These are phyloP conservation scores for Linepithema humile DNA, from an alignment of 1,140 invertebrate genomes.

Conservation along the genomic window DNA sequence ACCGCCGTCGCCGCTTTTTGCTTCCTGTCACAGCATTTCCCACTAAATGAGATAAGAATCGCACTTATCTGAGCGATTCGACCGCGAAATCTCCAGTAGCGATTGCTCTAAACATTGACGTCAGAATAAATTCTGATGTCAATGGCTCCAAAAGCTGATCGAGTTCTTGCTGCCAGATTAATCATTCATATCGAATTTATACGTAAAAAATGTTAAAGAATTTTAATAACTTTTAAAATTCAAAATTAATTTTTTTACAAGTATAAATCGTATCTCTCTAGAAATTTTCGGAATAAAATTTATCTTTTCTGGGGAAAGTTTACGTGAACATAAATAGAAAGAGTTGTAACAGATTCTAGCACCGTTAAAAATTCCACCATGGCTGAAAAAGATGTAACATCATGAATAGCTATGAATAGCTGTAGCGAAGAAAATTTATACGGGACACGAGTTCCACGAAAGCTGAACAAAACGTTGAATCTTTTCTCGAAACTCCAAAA, in stretches of 20 bases:
- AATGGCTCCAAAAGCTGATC: background rate
- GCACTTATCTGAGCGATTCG: constrained; percentile 3
- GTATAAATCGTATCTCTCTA: background rate
- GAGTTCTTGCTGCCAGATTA: background rate
- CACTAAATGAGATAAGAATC: constrained; percentile 14
- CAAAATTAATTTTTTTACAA: background rate
- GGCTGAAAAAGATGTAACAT: background rate
- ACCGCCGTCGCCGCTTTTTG: background rate
- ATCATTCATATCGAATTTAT: background rate
- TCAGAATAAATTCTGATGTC: no score
- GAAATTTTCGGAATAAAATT: background rate
- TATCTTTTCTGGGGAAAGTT: background rate
- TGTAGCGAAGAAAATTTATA: background rate
- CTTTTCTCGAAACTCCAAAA: background rate
- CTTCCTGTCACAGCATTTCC: constrained; percentile 9
- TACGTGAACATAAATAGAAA: background rate
- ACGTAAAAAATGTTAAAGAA: background rate
- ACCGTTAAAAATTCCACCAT: background rate
- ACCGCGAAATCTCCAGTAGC: constrained; percentile 10
- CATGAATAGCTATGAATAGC: background rate
- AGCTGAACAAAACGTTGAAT: background rate
- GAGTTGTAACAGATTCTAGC: background rate
- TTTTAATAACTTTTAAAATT: background rate
- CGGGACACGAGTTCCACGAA: background rate
- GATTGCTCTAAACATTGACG: constrained; percentile 3